These are phyloP conservation scores for Cuculus canorus DNA, from an alignment of 2,797 vertebrate genomes.

Conservation along the genomic window DNA sequence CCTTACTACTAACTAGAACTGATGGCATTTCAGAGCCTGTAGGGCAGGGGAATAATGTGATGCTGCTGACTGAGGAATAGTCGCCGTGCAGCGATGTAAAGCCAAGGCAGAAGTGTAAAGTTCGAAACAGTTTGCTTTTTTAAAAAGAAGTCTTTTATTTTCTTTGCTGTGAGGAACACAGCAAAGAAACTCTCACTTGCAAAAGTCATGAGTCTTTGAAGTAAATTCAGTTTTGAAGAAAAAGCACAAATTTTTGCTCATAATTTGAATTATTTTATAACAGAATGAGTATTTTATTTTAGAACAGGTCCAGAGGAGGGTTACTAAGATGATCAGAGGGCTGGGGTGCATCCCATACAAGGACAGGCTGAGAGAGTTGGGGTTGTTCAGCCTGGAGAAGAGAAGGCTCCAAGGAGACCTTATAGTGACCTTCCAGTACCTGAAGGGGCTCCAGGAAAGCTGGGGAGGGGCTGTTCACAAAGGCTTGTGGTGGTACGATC, in stretches of 20 bases:
- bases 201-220: not conserved
- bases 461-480: no score
- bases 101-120: not conserved
- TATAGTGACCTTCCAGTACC: no score
- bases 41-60: not conserved
- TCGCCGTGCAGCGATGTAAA: not conserved
- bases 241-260: not conserved
- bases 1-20: not conserved
- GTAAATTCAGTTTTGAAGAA: not conserved
- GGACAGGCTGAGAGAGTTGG: no score
- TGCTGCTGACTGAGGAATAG: not conserved
- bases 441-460: no score
- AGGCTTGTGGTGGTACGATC: no score
- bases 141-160: not conserved
- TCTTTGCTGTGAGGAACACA: not conserved
- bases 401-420: no score
- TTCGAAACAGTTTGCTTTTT: not conserved
- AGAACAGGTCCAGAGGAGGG: no score
- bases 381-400: no score
- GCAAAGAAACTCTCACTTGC: not conserved
- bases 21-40: not conserved
- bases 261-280: not conserved
- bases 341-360: no score
- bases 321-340: no score
- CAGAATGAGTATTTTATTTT: no score